Evolutionary conservation across 2,797 vertebrate species (phyloP).

Genomic region (Cirrhinus molitorella): DNA sequence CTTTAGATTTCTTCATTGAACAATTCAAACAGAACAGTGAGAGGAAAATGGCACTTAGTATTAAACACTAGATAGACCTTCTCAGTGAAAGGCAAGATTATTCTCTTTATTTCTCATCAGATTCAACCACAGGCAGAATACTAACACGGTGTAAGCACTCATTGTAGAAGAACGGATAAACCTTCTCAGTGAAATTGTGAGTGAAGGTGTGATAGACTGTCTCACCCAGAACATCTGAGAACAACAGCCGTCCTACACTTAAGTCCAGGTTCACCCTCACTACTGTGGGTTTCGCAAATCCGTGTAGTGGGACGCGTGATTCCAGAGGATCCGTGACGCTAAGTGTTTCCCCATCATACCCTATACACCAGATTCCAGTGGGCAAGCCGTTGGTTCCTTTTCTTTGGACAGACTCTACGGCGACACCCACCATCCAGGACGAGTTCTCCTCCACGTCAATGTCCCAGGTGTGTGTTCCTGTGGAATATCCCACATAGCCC

Average conservation of each 20-base stretch:
- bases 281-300: not conserved
- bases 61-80: no score
- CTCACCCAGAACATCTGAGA: constrained; percentile 10
- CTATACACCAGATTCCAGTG: constrained; percentile 48
- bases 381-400: constrained; percentile 4
- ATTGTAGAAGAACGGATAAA: constrained; percentile 58
- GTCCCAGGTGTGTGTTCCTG: constrained; percentile 51
- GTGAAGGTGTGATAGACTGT: constrained; percentile 35
- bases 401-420: constrained; percentile 44
- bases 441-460: constrained; percentile 42
- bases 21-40: no score
- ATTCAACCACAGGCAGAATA: constrained; percentile 27
- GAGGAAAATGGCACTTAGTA: no score
- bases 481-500: constrained; percentile 56
- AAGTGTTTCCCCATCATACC: constrained; percentile 16
- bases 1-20: not conserved
- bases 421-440: constrained; percentile 55
- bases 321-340: constrained; percentile 24
- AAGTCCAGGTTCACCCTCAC: constrained; percentile 38
- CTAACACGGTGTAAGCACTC: constrained; percentile 6
- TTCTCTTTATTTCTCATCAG: not conserved
- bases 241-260: constrained; percentile 30
- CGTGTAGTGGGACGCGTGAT: not conserved
- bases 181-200: constrained; percentile 41
- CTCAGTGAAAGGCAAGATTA: no score